Base-by-base conservation (phyloP, 2,888 invertebrate species). In the Autographa pulchrina region DNA sequence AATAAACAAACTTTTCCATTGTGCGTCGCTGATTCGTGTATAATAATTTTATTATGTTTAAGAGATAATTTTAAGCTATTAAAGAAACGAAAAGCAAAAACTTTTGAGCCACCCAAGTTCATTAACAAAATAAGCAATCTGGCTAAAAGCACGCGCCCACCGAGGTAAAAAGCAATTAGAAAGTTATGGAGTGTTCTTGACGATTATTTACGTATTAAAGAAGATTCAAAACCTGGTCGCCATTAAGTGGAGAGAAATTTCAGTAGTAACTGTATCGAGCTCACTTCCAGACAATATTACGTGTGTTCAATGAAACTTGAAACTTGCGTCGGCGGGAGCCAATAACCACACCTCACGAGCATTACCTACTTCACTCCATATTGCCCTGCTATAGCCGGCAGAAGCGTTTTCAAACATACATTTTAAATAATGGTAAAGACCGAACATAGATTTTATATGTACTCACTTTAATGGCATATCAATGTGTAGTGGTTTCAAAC, bases 41-140 rank as follows among this genome's bases (percentile, higher is more conserved):
- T 84, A 86, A 89, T 89, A 76, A 85, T 86, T 83, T 86, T 84
- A 86, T 85, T 85, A 84, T 85, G 84, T 85, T 86, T 86, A 77
- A 81, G 81, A 86, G 85, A 88, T 87, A 85, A 90, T 89, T 89
- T 84, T 82, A 80, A 88, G 88, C 88, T 89, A 86, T 89, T 88
- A 88, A 87, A 88, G 88, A 86, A 89, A 83, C 81, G 83, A 84
- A 87, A 90, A 90, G 85, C 88, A 90, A 92, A 91, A 93, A 92
- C 89, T 94, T 88, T 75, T 85, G 84, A 86, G 86, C 86, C 85
- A 85, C 85, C 85, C 79, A 89, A 91, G 90, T 92, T 94, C 91
- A 93, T 94, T 93, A 94, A 92, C 91, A 90, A 92, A 93, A 93
- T 92, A 93, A 93, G 93, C 92, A 94, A 94, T 94, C 91, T 88